Evolutionary conservation across 2,888 invertebrate species (phyloP).

Genomic region (Ennomos erosarius): DNA sequence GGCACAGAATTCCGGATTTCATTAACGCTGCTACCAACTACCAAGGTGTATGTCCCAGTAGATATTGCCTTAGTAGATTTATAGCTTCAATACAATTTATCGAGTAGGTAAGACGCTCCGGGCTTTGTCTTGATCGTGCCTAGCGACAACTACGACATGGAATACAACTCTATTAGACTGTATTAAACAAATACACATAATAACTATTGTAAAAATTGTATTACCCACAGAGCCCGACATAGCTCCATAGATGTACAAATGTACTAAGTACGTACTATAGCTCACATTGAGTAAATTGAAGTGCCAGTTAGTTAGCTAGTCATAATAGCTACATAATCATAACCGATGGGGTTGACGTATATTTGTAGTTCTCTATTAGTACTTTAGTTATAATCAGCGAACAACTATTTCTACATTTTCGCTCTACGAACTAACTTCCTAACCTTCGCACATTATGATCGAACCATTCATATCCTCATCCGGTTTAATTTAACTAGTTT

Average conservation of each 20-base stretch:
- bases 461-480: slow-evolving; percentile 18
- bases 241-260: too few species aligned
- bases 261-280: too few species aligned
- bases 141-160: slow-evolving; percentile 3
- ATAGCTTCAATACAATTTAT: slow-evolving; percentile 64
- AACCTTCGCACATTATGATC: slow-evolving; percentile 1
- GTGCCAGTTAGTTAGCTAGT: too few species aligned
- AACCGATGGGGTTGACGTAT: too few species aligned
- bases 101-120: slow-evolving; percentile 38
- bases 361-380: too few species aligned
- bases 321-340: too few species aligned
- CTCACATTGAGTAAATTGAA: too few species aligned
- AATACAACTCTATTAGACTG: slow-evolving; percentile 1
- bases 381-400: too few species aligned
- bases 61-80: slow-evolving; percentile 60
- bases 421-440: neutral
- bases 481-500: slow-evolving; percentile 26
- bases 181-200: too few species aligned
- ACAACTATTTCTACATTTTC: too few species aligned
- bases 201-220: too few species aligned
- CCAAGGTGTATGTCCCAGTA: slow-evolving; percentile 41
- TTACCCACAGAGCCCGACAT: too few species aligned
- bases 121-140: slow-evolving; percentile 2
- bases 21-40: slow-evolving; percentile 43
- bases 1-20: slow-evolving; percentile 40